phyloP scores from a whole-genome alignment of 2,113 vertebrate genomes.

The Prionailurus viverrinus region DNA sequence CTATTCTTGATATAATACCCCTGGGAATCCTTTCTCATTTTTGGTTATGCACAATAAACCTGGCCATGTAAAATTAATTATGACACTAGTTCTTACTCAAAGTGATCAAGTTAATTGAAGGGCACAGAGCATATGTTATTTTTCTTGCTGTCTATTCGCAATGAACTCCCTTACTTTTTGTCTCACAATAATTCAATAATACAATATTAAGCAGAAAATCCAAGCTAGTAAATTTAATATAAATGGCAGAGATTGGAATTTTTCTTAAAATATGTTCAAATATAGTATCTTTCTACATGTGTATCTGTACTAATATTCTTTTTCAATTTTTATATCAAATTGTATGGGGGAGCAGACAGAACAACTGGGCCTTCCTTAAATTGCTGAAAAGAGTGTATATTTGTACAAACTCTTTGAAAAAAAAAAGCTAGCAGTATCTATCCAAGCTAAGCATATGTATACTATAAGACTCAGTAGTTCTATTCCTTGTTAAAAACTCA shows the following conservation, averaged over 20 bases:
- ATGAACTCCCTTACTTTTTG: background rate
- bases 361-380: background rate
- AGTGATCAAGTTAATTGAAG: slow-evolving; percentile 53
- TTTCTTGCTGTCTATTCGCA: background rate
- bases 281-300: background rate
- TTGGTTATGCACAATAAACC: slow-evolving; percentile 60
- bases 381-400: background rate
- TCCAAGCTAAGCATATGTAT: background rate
- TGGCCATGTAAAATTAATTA: slow-evolving; percentile 60
- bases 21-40: slow-evolving; percentile 25
- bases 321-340: background rate
- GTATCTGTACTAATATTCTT: background rate
- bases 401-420: background rate
- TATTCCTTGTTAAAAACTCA: background rate
- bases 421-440: background rate
- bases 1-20: background rate
- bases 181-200: background rate
- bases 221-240: background rate
- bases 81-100: background rate
- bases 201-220: background rate
- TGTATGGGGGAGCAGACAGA: background rate
- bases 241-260: background rate
- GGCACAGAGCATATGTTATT: background rate
- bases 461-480: background rate
- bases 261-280: slow-evolving; percentile 16